Percentiles rank a stretch among this genome's conserved stretches.
Evolutionary conservation across 2,113 vertebrate species (phyloP).

Genomic region (Camelus dromedarius): DNA sequence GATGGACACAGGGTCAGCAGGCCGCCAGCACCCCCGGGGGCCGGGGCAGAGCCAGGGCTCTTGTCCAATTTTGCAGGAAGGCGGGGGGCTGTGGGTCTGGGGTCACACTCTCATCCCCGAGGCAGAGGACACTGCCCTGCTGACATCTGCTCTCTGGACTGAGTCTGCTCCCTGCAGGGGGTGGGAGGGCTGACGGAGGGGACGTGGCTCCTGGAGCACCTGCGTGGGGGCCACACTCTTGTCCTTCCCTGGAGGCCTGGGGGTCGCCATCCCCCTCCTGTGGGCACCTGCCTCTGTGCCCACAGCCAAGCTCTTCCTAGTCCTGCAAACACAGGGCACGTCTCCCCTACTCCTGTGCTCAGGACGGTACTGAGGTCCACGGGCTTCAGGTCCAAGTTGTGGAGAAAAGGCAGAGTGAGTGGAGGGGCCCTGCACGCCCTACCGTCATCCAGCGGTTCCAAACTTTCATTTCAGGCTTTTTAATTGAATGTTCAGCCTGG

Average conservation of each 20-base stretch:
- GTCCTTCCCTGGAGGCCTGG: background rate
- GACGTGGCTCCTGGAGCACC: background rate
- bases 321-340: fast-evolving
- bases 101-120: too few species aligned
- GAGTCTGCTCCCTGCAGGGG: background rate
- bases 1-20: background rate
- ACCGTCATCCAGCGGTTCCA: slow-evolving; percentile 51
- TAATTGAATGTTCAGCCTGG: slow-evolving; percentile 77
- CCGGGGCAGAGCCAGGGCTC: background rate
- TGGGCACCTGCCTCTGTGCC: background rate
- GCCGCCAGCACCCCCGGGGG: background rate
- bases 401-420: background rate
- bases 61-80: background rate
- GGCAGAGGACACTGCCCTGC: background rate
- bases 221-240: background rate
- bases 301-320: background rate
- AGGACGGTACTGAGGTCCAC: background rate
- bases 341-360: background rate
- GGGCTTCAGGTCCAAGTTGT: background rate
- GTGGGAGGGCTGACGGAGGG: background rate
- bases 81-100: background rate
- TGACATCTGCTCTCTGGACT: too few species aligned
- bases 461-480: slow-evolving; percentile 65
- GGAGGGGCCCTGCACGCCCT: background rate
- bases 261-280: background rate